phyloP scores from a whole-genome alignment of 2,888 invertebrate species.

The Pocota personata region DNA sequence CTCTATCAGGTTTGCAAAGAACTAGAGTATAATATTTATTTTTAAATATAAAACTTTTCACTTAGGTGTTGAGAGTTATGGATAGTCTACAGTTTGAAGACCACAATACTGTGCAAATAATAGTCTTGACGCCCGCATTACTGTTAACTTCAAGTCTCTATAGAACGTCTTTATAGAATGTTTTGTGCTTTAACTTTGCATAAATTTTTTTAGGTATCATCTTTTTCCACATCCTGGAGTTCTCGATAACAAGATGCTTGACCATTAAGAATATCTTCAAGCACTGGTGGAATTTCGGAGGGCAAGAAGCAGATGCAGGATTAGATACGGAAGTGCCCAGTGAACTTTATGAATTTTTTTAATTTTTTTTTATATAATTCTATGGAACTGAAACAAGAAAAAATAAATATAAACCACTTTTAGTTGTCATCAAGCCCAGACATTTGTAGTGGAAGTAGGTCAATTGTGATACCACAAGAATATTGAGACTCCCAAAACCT shows the following conservation, averaged over 20 bases:
- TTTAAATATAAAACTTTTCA: neutral
- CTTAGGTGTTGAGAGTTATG: conserved; percentile 79
- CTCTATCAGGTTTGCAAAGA: conserved; percentile 75
- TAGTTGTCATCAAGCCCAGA: no score
- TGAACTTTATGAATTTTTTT: conserved; percentile 79
- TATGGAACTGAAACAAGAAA: neutral
- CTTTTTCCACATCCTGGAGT: conserved; percentile 81
- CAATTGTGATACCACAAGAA: no score
- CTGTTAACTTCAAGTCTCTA: conserved; percentile 78
- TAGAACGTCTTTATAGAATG: neutral
- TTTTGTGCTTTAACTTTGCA: neutral
- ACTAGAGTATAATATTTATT: neutral
- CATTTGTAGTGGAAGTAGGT: no score
- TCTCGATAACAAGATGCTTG: conserved; percentile 78
- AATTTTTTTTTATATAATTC: neutral
- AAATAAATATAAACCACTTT: neutral
- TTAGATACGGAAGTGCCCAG: conserved; percentile 77
- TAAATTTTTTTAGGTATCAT: conserved; percentile 75
- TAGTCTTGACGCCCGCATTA: conserved; percentile 77
- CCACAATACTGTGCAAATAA: conserved; percentile 76
- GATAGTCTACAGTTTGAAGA: conserved; percentile 78
- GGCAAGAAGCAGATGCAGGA: conserved; percentile 77
- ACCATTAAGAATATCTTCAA: conserved; percentile 79
- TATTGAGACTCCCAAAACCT: no score
- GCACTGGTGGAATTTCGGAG: conserved; percentile 82